Conservation (phyloP, 2,113 vertebrate genomes). For the Aspiorhynchus laticeps region DNA sequence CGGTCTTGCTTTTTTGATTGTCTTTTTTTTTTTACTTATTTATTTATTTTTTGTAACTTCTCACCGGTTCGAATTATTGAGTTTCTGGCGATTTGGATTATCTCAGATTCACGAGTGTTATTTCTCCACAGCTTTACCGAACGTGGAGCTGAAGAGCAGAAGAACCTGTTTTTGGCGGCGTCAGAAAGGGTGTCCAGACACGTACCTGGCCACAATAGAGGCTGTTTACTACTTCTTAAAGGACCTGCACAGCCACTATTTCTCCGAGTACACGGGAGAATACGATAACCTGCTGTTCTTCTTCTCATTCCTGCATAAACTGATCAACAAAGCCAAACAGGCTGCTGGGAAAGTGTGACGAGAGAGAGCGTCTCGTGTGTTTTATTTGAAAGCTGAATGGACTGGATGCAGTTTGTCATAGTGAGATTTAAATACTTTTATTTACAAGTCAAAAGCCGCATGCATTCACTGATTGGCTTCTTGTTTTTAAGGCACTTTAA, state of each 20-base stretch:
- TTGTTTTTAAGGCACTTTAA: constrained; percentile 24
- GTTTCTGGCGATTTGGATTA: neutral
- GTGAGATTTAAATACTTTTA: constrained; percentile 67
- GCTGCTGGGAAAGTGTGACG: constrained; percentile 76
- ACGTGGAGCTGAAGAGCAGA: constrained; percentile 89
- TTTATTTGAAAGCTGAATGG: neutral
- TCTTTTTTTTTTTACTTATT: too few relatives aligned
- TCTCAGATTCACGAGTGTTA: neutral
- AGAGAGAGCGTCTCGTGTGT: neutral
- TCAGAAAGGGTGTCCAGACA: constrained; percentile 93
- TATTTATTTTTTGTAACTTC: too few relatives aligned
- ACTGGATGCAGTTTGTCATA: neutral
- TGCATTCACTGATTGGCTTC: neutral
- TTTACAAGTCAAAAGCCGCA: constrained; percentile 72
- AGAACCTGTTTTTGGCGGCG: constrained; percentile 97
- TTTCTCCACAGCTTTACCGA: constrained; percentile 82
- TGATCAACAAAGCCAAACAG: constrained; percentile 87
- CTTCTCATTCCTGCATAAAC: constrained; percentile 89
- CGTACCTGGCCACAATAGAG: constrained; percentile 95
- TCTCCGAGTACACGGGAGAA: constrained; percentile 85
- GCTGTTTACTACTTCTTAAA: constrained; percentile 96
- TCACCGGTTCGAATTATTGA: neutral
- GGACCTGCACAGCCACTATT: constrained; percentile 86
- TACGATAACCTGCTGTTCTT: constrained; percentile 97
- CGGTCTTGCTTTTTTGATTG: neutral